phyloP scores from a whole-genome alignment of 2,888 invertebrate species.

The Dicranocentrus wangi region DNA sequence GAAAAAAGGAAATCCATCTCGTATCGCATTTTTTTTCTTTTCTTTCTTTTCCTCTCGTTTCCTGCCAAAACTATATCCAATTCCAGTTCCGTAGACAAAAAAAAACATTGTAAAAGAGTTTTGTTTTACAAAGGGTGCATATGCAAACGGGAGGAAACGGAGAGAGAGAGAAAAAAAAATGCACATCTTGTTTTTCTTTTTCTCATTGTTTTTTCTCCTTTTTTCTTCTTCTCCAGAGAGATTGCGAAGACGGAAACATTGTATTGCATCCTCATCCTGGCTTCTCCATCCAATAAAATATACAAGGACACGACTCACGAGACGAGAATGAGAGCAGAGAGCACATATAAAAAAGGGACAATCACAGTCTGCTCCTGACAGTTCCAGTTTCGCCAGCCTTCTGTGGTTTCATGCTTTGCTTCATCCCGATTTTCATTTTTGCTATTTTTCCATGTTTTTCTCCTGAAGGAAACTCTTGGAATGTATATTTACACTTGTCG shows the following conservation, averaged over 20 bases:
- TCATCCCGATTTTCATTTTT: neutral
- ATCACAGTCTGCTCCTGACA: conserved; percentile 2
- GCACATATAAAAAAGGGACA: neutral
- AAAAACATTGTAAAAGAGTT: no score
- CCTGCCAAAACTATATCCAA: no score
- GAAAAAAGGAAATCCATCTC: no score
- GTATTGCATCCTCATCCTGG: neutral
- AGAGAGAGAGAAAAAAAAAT: no score
- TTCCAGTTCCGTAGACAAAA: no score
- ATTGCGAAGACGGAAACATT: neutral
- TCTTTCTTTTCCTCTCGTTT: no score
- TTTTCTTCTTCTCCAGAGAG: neutral
- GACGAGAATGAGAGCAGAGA: no score
- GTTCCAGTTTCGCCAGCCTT: neutral
- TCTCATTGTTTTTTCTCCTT: neutral
- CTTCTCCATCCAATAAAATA: neutral
- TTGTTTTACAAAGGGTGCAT: no score
- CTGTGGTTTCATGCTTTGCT: neutral
- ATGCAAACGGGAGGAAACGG: no score
- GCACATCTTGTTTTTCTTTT: no score
- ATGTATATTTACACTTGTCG: conserved; percentile 8
- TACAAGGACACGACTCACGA: conserved; percentile 4
- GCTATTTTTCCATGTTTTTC: neutral
- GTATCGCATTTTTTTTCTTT: no score
- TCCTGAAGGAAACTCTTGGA: neutral